Evolutionary conservation across 30 jellyfish, hydroid and myxozoan species (phyloP).

Genomic region (Chironex yamaguchii): DNA sequence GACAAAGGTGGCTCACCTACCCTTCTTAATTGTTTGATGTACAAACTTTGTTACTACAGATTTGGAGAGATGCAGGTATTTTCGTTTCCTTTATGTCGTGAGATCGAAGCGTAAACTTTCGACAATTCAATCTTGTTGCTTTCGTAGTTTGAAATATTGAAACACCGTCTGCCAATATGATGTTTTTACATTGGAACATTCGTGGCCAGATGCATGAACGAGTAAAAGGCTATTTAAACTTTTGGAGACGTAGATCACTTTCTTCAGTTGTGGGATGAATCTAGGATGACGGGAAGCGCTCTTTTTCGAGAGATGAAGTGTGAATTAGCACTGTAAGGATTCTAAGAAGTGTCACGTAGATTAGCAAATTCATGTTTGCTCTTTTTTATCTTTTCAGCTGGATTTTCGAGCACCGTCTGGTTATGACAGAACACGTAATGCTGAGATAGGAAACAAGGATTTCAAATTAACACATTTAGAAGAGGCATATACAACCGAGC

Average conservation of each 20-base stretch:
- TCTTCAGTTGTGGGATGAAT: too few relatives aligned
- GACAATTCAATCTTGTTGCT: too few relatives aligned
- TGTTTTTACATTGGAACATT: too few relatives aligned
- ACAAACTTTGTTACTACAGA: slow-evolving; percentile 91
- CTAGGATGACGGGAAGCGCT: too few relatives aligned
- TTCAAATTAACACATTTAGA: slow-evolving; percentile 92
- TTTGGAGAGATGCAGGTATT: slow-evolving; percentile 98
- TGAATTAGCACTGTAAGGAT: not conserved
- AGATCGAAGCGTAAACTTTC: too few relatives aligned
- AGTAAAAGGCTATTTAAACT: too few relatives aligned
- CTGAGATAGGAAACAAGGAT: slow-evolving; percentile 96
- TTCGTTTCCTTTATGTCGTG: too few relatives aligned
- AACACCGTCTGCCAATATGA: too few relatives aligned
- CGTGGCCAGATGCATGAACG: too few relatives aligned
- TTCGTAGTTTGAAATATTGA: too few relatives aligned
- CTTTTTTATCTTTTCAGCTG: slow-evolving; percentile 72
- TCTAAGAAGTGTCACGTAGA: not conserved
- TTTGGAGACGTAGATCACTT: too few relatives aligned
- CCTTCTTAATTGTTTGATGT: slow-evolving; percentile 91
- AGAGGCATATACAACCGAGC: slow-evolving; percentile 98
- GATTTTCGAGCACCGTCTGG: slow-evolving; percentile 98
- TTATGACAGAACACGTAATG: slow-evolving; percentile 96
- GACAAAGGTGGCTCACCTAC: slow-evolving; percentile 96
- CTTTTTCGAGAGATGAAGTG: not conserved
- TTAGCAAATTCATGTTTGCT: not conserved